phyloP scores from a whole-genome alignment of 2,113 vertebrate species.

The Scomber scombrus region DNA sequence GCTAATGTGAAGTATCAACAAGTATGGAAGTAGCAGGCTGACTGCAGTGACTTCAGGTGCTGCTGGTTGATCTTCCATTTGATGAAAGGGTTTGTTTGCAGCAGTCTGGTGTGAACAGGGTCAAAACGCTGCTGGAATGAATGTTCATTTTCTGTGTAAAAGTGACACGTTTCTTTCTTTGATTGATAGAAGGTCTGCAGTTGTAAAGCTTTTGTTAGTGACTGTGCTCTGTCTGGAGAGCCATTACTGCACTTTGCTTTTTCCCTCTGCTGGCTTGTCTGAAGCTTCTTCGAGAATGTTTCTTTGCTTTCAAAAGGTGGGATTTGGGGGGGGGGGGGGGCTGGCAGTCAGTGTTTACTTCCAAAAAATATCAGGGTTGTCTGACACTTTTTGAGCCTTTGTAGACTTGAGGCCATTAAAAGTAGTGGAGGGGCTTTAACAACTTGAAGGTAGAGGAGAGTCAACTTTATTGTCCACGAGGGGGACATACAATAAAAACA shows the following conservation, averaged over 20 bases:
- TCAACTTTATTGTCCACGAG: no score
- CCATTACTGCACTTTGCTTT: conserved; percentile 19
- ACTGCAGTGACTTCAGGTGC: not conserved
- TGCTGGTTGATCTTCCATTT: not conserved
- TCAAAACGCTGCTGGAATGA: not conserved
- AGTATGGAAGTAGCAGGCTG: not conserved
- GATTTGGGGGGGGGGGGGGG: not conserved
- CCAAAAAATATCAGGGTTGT: not conserved
- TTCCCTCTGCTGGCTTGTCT: not conserved
- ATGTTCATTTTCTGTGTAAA: not conserved
- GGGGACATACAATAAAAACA: no score
- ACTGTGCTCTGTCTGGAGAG: conserved; percentile 2
- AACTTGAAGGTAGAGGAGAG: no score
- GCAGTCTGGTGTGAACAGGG: not conserved
- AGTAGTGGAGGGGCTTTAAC: no score
- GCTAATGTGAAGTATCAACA: no score
- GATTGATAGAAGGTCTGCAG: not conserved
- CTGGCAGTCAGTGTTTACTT: not conserved
- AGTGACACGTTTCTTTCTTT: not conserved
- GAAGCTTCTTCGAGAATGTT: conserved; percentile 6
- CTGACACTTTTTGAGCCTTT: not conserved
- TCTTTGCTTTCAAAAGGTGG: conserved; percentile 7
- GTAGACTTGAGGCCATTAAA: not conserved
- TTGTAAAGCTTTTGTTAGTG: conserved; percentile 7
- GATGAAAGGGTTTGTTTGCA: no score